These are phyloP conservation scores for Volucella inanis DNA, from an alignment of 2,888 invertebrate species.

Conservation along the genomic window DNA sequence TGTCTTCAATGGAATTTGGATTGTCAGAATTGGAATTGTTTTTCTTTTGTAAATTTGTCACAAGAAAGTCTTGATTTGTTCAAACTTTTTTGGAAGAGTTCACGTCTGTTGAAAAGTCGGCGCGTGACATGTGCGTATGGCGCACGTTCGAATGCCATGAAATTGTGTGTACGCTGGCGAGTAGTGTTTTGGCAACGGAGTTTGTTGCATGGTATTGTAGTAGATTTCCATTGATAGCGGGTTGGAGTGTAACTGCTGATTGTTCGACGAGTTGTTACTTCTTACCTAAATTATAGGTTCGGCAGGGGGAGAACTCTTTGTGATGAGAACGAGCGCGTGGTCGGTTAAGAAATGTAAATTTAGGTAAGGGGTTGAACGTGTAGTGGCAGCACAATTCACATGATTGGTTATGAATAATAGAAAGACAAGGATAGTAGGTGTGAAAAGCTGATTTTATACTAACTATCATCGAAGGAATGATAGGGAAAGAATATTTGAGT, in stretches of 20 bases:
- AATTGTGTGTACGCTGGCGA: conserved; percentile 11
- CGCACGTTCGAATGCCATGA: conserved; percentile 11
- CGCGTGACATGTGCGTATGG: conserved; percentile 30
- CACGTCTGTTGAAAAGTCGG: conserved; percentile 11
- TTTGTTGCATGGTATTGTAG: conserved; percentile 51
- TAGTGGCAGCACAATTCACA: too few species aligned
- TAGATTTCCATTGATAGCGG: conserved; percentile 57
- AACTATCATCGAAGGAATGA: too few species aligned
- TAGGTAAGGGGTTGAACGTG: too few species aligned
- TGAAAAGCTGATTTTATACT: too few species aligned
- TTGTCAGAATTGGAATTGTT: background rate
- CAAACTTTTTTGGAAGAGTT: background rate
- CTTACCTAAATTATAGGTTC: too few species aligned
- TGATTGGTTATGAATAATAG: too few species aligned
- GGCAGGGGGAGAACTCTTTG: too few species aligned
- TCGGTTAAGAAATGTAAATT: too few species aligned
- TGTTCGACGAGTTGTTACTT: conserved; percentile 10
- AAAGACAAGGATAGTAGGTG: too few species aligned
- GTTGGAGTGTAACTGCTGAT: conserved; percentile 52
- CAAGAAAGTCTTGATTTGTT: background rate
- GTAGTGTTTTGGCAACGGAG: conserved; percentile 69
- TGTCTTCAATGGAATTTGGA: background rate
- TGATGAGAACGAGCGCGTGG: too few species aligned
- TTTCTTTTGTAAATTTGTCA: background rate
- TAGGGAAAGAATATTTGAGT: too few species aligned